These are phyloP conservation scores for Chaetogeoica ovagalla DNA, from an alignment of 2,888 invertebrate genomes.

Conservation along the genomic window DNA sequence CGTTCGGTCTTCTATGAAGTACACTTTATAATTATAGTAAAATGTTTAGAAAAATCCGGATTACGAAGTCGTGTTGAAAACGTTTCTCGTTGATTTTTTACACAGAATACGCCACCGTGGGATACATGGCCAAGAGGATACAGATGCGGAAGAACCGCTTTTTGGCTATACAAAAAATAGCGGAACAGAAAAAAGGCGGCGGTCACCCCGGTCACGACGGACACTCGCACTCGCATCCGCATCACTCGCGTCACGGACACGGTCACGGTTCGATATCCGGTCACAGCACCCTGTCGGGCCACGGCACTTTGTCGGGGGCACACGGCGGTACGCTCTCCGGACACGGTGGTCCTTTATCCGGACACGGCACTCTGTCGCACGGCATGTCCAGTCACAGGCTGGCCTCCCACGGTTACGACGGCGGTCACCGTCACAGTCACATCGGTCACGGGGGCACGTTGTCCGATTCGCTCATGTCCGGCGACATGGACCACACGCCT, in stretches of 20 bases:
- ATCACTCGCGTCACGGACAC: conserved; percentile 38
- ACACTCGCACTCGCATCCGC: conserved; percentile 63
- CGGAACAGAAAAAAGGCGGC: conserved; percentile 81
- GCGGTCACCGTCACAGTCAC: conserved; percentile 61
- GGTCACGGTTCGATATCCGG: conserved; percentile 47
- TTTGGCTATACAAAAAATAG: conserved; percentile 86
- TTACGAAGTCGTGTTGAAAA: no score
- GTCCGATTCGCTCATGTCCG: conserved; percentile 58
- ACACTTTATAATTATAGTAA: no score
- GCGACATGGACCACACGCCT: conserved; percentile 62
- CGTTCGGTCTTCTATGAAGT: no score
- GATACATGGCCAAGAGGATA: conserved; percentile 96
- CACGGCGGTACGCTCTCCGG: conserved; percentile 25
- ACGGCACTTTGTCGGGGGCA: conserved; percentile 20
- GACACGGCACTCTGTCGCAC: conserved; percentile 32
- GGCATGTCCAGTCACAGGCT: conserved; percentile 36
- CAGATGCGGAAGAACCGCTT: conserved; percentile 94
- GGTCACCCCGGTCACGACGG: conserved; percentile 70
- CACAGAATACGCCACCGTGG: conserved; percentile 95
- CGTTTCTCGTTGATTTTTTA: conserved; percentile 55
- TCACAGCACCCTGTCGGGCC: conserved; percentile 31
- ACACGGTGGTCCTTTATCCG: conserved; percentile 6
- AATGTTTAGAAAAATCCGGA: no score
- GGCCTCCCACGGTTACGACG: conserved; percentile 58
- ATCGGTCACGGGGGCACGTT: conserved; percentile 61